These are phyloP conservation scores for Tribolium castaneum DNA, from an alignment of 1,140 invertebrate species.

Conservation along the genomic window DNA sequence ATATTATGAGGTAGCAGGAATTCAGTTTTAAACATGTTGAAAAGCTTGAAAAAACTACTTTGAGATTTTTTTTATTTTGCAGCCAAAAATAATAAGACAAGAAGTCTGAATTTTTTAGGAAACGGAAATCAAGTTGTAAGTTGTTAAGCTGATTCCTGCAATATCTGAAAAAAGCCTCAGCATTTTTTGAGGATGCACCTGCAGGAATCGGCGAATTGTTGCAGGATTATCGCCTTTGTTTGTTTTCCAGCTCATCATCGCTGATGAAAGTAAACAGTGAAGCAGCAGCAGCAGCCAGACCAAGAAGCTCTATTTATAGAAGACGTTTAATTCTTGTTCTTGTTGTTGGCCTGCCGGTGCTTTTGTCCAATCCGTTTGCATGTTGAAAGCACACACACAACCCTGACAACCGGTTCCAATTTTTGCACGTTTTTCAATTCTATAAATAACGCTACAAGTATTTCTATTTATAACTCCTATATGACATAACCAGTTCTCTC, in stretches of 20 bases:
- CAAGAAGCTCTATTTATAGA: constrained; percentile 31
- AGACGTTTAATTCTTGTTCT: constrained; percentile 34
- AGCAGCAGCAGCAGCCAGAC: neutral
- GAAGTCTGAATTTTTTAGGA: too few relatives aligned
- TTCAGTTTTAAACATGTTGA: too few relatives aligned
- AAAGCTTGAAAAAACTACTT: too few relatives aligned
- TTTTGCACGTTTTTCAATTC: constrained; percentile 41
- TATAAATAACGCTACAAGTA: constrained; percentile 43
- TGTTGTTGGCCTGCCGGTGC: constrained; percentile 8
- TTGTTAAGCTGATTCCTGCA: too few relatives aligned
- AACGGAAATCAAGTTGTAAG: too few relatives aligned
- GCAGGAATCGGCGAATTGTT: too few relatives aligned
- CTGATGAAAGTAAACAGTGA: constrained; percentile 6
- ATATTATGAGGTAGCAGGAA: too few relatives aligned
- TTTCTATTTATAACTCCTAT: constrained; percentile 38
- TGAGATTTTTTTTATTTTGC: too few relatives aligned
- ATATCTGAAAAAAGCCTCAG: too few relatives aligned
- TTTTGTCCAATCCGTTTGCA: constrained; percentile 32
- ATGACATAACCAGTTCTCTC: constrained; percentile 40
- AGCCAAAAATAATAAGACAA: too few relatives aligned
- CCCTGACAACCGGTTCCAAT: constrained; percentile 36
- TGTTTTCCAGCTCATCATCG: neutral
- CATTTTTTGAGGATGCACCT: too few relatives aligned
- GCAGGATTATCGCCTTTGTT: too few relatives aligned
- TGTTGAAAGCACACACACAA: constrained; percentile 14